Conservation (phyloP, 2,888 invertebrate genomes). For the Meteorus cinctellus region DNA sequence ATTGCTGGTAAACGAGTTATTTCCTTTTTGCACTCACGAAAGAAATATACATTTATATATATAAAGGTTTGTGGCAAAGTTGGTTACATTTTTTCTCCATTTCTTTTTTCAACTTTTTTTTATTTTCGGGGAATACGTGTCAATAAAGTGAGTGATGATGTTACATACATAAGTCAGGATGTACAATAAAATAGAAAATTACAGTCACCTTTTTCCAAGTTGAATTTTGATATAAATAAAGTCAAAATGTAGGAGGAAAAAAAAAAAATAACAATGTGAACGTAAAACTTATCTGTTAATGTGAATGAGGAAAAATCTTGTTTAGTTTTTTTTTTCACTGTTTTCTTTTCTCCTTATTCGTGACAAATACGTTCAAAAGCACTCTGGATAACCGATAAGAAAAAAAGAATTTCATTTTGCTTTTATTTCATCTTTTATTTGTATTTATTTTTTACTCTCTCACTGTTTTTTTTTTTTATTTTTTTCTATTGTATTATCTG, state of each 20-base stretch:
- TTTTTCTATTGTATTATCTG: too few relatives aligned
- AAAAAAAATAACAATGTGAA: not conserved
- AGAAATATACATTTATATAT: not conserved
- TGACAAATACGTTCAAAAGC: too few relatives aligned
- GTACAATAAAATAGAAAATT: not conserved
- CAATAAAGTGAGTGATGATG: conserved; percentile 2
- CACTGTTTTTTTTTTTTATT: too few relatives aligned
- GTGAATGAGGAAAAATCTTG: too few relatives aligned
- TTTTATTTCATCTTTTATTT: too few relatives aligned
- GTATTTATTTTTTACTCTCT: too few relatives aligned
- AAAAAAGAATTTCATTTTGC: too few relatives aligned
- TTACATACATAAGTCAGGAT: not conserved
- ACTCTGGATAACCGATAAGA: too few relatives aligned
- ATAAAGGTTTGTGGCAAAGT: not conserved
- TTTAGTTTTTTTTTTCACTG: not conserved
- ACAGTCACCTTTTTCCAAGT: not conserved
- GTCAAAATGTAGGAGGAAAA: not conserved
- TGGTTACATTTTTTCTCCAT: not conserved
- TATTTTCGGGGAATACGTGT: not conserved
- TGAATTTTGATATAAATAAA: not conserved
- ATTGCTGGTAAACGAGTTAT: conserved; percentile 10
- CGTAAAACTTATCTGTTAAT: not conserved
- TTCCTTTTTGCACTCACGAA: not conserved
- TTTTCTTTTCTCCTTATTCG: not conserved
- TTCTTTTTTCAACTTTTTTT: not conserved